Conservation (phyloP, 2,888 invertebrate genomes). For the Allacma fusca region DNA sequence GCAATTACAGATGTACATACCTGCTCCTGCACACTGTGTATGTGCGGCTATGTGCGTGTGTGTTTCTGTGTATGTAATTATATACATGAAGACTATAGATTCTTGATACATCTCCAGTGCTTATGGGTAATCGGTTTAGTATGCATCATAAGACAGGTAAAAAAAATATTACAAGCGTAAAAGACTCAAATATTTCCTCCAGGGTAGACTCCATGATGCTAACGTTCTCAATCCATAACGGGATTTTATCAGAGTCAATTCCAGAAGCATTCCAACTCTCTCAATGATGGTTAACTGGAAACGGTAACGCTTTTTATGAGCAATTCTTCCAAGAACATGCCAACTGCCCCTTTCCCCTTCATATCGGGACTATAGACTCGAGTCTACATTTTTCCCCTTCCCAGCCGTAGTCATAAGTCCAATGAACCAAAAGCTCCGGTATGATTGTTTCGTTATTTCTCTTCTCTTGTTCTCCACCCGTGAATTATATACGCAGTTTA, state of each 20-base stretch:
- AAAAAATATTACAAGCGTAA: too few species aligned
- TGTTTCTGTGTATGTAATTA: too few species aligned
- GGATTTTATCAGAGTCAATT: conserved; percentile 52
- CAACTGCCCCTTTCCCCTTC: conserved; percentile 4
- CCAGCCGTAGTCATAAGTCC: background rate
- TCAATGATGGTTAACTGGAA: conserved; percentile 46
- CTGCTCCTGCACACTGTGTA: too few species aligned
- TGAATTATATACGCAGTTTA: conserved; percentile 2
- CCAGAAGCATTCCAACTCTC: conserved; percentile 43
- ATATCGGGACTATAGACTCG: background rate
- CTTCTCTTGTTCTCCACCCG: background rate
- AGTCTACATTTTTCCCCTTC: background rate
- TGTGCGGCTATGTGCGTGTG: too few species aligned
- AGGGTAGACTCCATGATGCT: too few species aligned
- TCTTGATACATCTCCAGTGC: too few species aligned
- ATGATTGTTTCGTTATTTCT: background rate
- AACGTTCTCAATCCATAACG: conserved; percentile 44
- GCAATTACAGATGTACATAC: too few species aligned
- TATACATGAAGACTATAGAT: too few species aligned
- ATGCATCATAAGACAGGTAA: too few species aligned
- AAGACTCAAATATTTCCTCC: too few species aligned
- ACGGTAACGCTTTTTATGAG: conserved; percentile 52
- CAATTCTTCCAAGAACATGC: conserved; percentile 42
- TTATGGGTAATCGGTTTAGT: too few species aligned
- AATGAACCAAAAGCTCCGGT: background rate